phyloP scores from a whole-genome alignment of 2,888 invertebrate species.

The Pycnomerus fuliginosus region DNA sequence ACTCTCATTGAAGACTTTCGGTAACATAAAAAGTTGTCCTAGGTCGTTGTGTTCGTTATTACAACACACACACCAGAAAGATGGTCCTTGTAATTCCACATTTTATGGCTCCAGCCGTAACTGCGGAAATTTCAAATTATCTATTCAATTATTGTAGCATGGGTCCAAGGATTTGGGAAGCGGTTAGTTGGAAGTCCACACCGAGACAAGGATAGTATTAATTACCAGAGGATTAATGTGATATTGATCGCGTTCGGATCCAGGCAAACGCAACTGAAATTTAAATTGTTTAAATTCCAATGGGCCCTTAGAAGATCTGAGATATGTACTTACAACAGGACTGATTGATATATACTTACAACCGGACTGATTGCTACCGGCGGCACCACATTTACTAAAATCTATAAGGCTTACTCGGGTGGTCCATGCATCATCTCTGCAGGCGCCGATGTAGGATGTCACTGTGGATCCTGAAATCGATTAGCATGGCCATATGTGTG shows the following conservation, averaged over 20 bases:
- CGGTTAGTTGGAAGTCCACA: conserved; percentile 45
- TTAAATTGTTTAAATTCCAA: too few relatives aligned
- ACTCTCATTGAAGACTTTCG: conserved; percentile 11
- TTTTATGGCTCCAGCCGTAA: too few relatives aligned
- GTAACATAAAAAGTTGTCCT: conserved; percentile 30
- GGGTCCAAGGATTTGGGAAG: conserved; percentile 25
- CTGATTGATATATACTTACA: too few relatives aligned
- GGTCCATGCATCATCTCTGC: conserved; percentile 41
- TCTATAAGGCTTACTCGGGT: conserved; percentile 24
- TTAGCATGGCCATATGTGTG: conserved; percentile 16
- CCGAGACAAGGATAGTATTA: conserved; percentile 50
- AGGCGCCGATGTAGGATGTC: conserved; percentile 40
- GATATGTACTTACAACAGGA: too few relatives aligned
- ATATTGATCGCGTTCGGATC: conserved; percentile 44
- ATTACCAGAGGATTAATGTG: conserved; percentile 49
- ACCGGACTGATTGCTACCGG: too few relatives aligned
- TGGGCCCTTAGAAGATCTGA: too few relatives aligned
- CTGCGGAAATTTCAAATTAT: conserved; percentile 17
- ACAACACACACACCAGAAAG: too few relatives aligned
- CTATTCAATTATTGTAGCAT: too few relatives aligned
- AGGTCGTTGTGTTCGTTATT: conserved; percentile 25
- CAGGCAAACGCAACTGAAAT: too few relatives aligned
- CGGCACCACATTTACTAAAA: too few relatives aligned
- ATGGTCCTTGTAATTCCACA: too few relatives aligned
- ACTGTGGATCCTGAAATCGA: conserved; percentile 31